Evolutionary conservation across 2,113 vertebrate species (phyloP).

Genomic region (Pogonocichla stellata): DNA sequence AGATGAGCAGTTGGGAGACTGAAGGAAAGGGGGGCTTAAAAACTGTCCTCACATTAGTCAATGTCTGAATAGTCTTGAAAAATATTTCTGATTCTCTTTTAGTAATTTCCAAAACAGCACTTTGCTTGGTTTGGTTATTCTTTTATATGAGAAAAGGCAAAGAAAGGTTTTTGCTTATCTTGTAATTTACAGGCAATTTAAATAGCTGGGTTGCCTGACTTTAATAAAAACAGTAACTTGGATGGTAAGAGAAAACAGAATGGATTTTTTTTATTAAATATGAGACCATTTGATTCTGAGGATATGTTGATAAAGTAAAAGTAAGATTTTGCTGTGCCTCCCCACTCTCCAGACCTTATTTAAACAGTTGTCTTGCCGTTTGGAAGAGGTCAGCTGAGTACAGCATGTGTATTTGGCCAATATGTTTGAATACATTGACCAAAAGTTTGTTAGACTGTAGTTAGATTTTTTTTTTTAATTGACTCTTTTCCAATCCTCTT

Average conservation of each 20-base stretch:
- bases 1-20: neutral
- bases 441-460: neutral
- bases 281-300: neutral
- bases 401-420: neutral
- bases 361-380: neutral
- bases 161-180: neutral
- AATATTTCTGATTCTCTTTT: neutral
- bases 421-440: neutral
- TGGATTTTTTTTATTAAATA: neutral
- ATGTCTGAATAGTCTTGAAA: neutral
- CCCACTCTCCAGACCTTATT: neutral
- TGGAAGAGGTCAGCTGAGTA: conserved; percentile 12
- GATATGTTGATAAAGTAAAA: neutral
- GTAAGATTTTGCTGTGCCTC: neutral
- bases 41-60: neutral
- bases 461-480: neutral
- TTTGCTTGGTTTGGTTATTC: neutral
- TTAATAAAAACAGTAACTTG: neutral
- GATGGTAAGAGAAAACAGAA: neutral
- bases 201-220: neutral
- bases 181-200: neutral
- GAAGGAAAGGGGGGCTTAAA: neutral
- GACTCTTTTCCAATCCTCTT: neutral
- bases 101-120: neutral
- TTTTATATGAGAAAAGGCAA: neutral